These are phyloP conservation scores for Fundulus diaphanus DNA, from an alignment of 2,797 vertebrate genomes.

Conservation along the genomic window DNA sequence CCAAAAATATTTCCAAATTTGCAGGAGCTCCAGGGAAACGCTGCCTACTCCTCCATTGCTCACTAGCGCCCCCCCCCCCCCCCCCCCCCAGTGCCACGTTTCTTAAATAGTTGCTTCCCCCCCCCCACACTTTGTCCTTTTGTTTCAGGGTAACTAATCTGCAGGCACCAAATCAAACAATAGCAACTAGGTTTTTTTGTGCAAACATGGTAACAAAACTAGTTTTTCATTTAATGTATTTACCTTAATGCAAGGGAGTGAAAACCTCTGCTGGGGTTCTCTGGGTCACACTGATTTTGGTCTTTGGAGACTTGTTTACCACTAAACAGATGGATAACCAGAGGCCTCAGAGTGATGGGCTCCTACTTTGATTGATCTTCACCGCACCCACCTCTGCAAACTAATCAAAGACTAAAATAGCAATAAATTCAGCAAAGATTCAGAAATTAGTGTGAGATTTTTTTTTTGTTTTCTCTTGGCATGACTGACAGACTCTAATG, in stretches of 20 bases:
- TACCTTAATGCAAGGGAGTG: background rate
- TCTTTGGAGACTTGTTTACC: background rate
- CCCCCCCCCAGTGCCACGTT: no score
- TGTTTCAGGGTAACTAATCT: background rate
- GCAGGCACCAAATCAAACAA: background rate
- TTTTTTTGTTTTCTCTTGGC: slow-evolving; percentile 27
- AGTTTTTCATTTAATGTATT: background rate
- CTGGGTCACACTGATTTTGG: background rate
- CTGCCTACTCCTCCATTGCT: no score
- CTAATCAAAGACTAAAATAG: background rate
- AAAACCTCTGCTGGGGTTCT: background rate
- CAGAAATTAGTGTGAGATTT: background rate
- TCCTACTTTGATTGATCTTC: background rate
- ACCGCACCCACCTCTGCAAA: background rate
- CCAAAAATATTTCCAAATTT: no score
- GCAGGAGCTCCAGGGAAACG: no score
- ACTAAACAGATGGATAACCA: background rate
- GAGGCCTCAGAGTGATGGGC: background rate
- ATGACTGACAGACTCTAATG: slow-evolving; percentile 19
- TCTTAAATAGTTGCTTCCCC: background rate
- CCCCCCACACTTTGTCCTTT: background rate
- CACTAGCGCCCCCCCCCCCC: no score
- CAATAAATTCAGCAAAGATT: slow-evolving; percentile 4
- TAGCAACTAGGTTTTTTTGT: background rate
- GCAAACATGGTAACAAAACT: background rate